A percentile compares a stretch with the other conserved stretches of the same genome.
These are phyloP conservation scores for Sphaeridia pumilis DNA, from an alignment of 2,888 invertebrate genomes.

Conservation along the genomic window DNA sequence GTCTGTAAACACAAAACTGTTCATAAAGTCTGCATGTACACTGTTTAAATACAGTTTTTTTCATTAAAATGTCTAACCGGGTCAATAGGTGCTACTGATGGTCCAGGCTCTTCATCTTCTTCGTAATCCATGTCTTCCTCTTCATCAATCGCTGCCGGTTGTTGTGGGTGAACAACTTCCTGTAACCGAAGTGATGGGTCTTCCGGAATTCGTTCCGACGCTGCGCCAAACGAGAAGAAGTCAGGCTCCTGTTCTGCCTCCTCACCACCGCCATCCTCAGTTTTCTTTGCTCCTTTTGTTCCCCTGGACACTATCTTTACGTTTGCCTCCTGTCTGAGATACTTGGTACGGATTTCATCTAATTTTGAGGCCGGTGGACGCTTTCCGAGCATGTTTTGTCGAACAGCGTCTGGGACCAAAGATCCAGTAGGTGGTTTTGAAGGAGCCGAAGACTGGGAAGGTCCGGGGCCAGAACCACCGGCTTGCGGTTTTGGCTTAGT, in stretches of 20 bases:
- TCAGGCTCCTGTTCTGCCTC: constrained; percentile 19
- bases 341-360: constrained; percentile 30
- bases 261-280: constrained; percentile 35
- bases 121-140: constrained; percentile 3
- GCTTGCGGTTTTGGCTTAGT: too few relatives aligned
- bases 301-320: constrained; percentile 15
- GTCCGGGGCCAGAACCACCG: background rate
- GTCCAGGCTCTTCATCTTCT: background rate
- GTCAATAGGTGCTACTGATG: background rate
- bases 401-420: constrained; percentile 30
- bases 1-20: constrained; percentile 43
- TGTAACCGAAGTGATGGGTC: constrained; percentile 11
- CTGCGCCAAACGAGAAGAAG: constrained; percentile 30
- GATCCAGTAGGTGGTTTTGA: too few relatives aligned
- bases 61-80: too few relatives aligned
- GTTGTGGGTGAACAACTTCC: constrained; percentile 11
- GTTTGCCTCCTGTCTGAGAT: constrained; percentile 29
- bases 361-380: constrained; percentile 23
- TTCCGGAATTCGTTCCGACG: constrained; percentile 6
- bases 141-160: constrained; percentile 8
- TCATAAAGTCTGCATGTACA: too few relatives aligned
- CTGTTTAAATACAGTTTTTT: too few relatives aligned
- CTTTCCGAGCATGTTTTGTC: constrained; percentile 21
- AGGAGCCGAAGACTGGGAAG: too few relatives aligned
- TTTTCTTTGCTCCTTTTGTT: constrained; percentile 11